Evolutionary conservation across 2,113 vertebrate genomes (phyloP), one percentile per base, ranked within the genome.

Genomic region (Monarcha castaneiventris): DNA sequence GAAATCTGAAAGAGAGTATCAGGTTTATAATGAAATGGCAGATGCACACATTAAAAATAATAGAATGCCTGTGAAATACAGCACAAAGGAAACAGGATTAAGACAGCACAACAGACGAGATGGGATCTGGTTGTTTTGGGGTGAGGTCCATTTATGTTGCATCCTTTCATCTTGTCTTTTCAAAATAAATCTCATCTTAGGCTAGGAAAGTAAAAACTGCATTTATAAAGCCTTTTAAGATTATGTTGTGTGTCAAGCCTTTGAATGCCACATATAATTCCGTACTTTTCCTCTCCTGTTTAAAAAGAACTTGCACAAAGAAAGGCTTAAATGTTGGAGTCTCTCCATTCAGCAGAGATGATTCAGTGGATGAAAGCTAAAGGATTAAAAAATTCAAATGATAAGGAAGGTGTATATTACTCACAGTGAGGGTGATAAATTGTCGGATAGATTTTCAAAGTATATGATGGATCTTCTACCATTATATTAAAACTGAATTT

Each of bases 1-100:
- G 99, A 99, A 97, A 99, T 99, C 99, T 99, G 75, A 72, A 98
- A 96, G 73, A 94, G 29, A 97, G 43, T 20, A 93, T 39, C 84
- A 55, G 35, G 46, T 37, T 89, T 55, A 46, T 35, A 64, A 87
- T 46, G 14, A 48, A 71, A 56, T 6, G 52, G 49, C 37, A 89
- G 80, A 62, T 41, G n/a, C 44, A 88, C 23, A 61, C 49, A 37
- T 61, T 18, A 73, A 46, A 86, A 93, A 35, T 49, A 58, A 43
- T 63, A 84, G 35, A 75, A 78, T 16, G 21, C 19, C 73, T 84
- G 73, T 33, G 73, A 94, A 54, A 93, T 26, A 39, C 21, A 74
- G 83, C 26, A 84, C 52, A 72, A 88, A 29, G 33, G 37, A 73
- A 92, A 54, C 20, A 55, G 59, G 59, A 90, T 80, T 32, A 55